These are phyloP conservation scores for Myopa tessellatipennis DNA, from an alignment of 2,888 invertebrate genomes.

Conservation along the genomic window DNA sequence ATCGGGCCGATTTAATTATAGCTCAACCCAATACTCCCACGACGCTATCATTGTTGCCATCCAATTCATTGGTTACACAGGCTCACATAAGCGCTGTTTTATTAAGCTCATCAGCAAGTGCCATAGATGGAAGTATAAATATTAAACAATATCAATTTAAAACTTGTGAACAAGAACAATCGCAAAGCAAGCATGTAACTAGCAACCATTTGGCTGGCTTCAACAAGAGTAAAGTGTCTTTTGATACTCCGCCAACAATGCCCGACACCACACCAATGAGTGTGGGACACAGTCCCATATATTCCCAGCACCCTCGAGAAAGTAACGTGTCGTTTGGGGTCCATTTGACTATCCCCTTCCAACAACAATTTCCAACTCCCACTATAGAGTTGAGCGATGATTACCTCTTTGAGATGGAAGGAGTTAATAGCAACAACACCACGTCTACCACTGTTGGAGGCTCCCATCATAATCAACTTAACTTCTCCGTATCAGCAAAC, in stretches of 20 bases:
- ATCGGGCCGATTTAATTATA: conserved; percentile 54
- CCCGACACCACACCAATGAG: conserved; percentile 68
- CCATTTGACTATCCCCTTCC: conserved; percentile 42
- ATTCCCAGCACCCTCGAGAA: conserved; percentile 55
- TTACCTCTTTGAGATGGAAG: conserved; percentile 83
- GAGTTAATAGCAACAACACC: conserved; percentile 60
- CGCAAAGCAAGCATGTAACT: not conserved
- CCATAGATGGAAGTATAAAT: conserved; percentile 27
- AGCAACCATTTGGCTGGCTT: conserved; percentile 8
- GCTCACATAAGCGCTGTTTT: not conserved
- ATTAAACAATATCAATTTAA: conserved; percentile 35
- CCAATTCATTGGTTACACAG: conserved; percentile 43
- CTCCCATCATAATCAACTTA: conserved; percentile 36
- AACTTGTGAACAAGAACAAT: conserved; percentile 42
- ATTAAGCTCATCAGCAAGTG: conserved; percentile 28
- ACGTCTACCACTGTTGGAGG: not conserved
- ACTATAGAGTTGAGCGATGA: conserved; percentile 71
- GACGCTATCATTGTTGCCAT: conserved; percentile 32
- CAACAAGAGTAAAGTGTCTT: conserved; percentile 60
- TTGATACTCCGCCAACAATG: conserved; percentile 68
- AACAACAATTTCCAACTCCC: conserved; percentile 51
- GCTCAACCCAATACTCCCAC: conserved; percentile 30
- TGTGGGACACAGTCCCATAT: conserved; percentile 68
- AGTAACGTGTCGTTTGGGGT: conserved; percentile 34
- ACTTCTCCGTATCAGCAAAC: conserved; percentile 36